Conservation (phyloP, 2,888 invertebrate species). For the Aproaerema taeniolella region DNA sequence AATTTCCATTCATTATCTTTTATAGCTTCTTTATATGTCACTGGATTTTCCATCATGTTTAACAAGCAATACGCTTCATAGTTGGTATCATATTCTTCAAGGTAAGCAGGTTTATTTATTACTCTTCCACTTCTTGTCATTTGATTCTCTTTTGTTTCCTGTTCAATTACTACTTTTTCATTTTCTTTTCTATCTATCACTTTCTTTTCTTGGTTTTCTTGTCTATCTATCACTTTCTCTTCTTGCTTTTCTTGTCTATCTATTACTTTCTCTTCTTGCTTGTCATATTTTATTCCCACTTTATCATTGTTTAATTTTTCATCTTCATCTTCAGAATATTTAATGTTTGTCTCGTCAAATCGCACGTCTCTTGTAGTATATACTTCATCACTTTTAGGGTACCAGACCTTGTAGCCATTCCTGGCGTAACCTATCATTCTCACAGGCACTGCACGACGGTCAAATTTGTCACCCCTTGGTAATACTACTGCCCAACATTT, state of each 20-base stretch:
- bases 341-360: slow-evolving; percentile 12
- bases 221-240: too few relatives aligned
- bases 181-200: too few relatives aligned
- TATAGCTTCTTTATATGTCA: slow-evolving; percentile 5
- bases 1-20: slow-evolving; percentile 6
- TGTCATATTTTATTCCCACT: too few relatives aligned
- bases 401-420: slow-evolving; percentile 17
- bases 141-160: too few relatives aligned
- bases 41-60: slow-evolving; percentile 2
- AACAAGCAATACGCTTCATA: slow-evolving; percentile 1
- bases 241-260: too few relatives aligned
- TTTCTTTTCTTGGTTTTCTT: too few relatives aligned
- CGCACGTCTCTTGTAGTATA: slow-evolving; percentile 10
- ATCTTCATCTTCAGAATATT: slow-evolving; percentile 1
- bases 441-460: slow-evolving; percentile 13
- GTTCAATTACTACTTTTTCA: neutral
- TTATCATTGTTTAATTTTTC: too few relatives aligned
- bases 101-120: neutral
- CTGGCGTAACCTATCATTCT: slow-evolving; percentile 17
- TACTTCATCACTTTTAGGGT: slow-evolving; percentile 12
- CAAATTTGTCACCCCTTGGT: slow-evolving; percentile 15
- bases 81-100: neutral
- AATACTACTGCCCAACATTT: slow-evolving; percentile 14
- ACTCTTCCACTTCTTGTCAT: slow-evolving; percentile 3
- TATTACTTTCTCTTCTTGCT: neutral